Evolutionary conservation across 2,888 invertebrate genomes (phyloP).

Genomic region (Drosophila atripex): DNA sequence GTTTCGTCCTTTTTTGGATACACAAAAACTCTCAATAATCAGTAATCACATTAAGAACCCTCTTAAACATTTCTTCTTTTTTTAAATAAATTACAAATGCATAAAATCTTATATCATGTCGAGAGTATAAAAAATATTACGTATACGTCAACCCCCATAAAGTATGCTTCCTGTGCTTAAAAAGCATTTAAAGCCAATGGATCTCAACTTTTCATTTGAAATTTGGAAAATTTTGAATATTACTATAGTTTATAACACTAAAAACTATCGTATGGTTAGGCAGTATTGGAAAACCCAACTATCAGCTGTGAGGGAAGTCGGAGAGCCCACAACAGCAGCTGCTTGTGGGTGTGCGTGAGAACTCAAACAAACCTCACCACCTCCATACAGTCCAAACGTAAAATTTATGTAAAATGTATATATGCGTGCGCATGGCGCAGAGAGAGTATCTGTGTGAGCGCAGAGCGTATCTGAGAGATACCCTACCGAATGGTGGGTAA

Average conservation of each 20-base stretch:
- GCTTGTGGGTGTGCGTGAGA: conserved; percentile 43
- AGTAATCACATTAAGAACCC: background rate
- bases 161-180: background rate
- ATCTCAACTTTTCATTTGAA: background rate
- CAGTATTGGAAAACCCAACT: conserved; percentile 11
- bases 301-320: conserved; percentile 9
- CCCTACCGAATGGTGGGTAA: too few relatives aligned
- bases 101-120: background rate
- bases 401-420: too few relatives aligned
- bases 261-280: background rate
- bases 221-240: conserved; percentile 14
- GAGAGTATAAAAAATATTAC: background rate
- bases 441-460: conserved; percentile 36
- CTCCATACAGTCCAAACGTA: too few relatives aligned
- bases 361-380: too few relatives aligned
- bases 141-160: background rate
- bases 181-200: background rate
- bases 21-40: conserved; percentile 2
- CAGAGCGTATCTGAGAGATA: too few relatives aligned
- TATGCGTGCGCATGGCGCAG: conserved; percentile 40
- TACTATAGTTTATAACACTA: conserved; percentile 11
- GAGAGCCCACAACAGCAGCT: background rate
- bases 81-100: too few relatives aligned
- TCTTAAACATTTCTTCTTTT: too few relatives aligned
- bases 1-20: background rate